Base-by-base conservation (phyloP, 2,888 invertebrate genomes). In the Heliconius aoede region DNA sequence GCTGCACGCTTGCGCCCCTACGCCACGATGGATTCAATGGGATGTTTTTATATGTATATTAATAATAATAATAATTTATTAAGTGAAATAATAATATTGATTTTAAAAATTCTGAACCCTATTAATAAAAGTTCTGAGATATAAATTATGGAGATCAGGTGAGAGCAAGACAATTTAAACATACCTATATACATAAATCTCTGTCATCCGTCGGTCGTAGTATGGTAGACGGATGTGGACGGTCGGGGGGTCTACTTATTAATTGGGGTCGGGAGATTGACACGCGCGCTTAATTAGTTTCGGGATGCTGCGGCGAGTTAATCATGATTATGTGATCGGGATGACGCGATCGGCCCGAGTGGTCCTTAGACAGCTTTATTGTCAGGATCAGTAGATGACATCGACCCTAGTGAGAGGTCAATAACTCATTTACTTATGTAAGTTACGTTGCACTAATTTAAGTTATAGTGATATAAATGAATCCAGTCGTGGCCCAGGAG, bases 241-340 rank as follows among this genome's bases (percentile, higher is more conserved):
- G 58, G 73, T 73, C 61, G 67, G 67, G 28, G 60, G 74, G 15
- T 40, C 72, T 46, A 40, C 75, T 61, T 64, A 76, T 73, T 78
- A 72, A 76, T 79, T 76, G 74, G 79, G 76, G 78, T 79, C 73
- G 73, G 77, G 75, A 76, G 79, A 79, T 76, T 72, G 79, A 77
- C 73, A 69, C 77, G 61, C 76, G 71, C 75, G 72, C 73, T 60
- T 79, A 79, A 79, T 78, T 79, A 79, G 76, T 73, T 74, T 74
- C 69, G 76, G 76, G 68, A 67, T 72, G 67, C 76, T 78, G 76
- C 76, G 76, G 76, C 74, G 28, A 65, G 77, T 77, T 71, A 58
- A 74, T 77, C 73, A 77, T 74, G 77, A 77, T 77, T 73, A 74
- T 58, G 36, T 58, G 77, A 77, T 73, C 69, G 40, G 30, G 76